Conservation (phyloP, 2,888 invertebrate genomes). For the Heliconius charithonia region DNA sequence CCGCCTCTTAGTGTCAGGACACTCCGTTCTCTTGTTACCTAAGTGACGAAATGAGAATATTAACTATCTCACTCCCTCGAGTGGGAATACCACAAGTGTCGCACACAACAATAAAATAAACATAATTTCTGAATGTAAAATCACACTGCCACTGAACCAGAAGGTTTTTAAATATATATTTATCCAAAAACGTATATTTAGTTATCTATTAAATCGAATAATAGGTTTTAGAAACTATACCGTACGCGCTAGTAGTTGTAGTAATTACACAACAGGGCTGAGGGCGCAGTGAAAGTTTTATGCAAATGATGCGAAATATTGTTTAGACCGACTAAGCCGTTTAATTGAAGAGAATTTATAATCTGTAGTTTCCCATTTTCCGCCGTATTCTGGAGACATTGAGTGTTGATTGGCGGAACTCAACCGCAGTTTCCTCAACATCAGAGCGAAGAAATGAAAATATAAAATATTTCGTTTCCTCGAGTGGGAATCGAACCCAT, state of each 20-base stretch:
- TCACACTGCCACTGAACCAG: too few relatives aligned
- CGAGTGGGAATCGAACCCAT: too few relatives aligned
- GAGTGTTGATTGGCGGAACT: background rate
- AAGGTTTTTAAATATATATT: too few relatives aligned
- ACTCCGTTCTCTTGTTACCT: background rate
- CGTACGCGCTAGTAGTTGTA: conserved; percentile 37
- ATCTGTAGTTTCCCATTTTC: background rate
- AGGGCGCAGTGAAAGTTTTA: conserved; percentile 47
- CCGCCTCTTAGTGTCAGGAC: background rate
- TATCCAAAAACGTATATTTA: too few relatives aligned
- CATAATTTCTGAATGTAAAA: too few relatives aligned
- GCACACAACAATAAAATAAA: too few relatives aligned
- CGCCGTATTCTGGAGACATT: background rate
- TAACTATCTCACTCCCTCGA: background rate
- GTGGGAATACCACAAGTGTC: background rate
- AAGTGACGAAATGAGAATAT: background rate
- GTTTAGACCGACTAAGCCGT: conserved; percentile 12
- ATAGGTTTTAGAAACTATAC: conserved; percentile 27
- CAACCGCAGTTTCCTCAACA: background rate
- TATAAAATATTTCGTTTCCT: too few relatives aligned
- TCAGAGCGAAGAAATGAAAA: background rate
- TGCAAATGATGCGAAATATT: conserved; percentile 29
- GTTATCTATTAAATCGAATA: conserved; percentile 11
- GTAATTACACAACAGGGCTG: conserved; percentile 48
- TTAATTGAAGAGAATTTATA: conserved; percentile 11